Conservation (phyloP, 2,113 vertebrate genomes). For the Pollachius pollachius region DNA sequence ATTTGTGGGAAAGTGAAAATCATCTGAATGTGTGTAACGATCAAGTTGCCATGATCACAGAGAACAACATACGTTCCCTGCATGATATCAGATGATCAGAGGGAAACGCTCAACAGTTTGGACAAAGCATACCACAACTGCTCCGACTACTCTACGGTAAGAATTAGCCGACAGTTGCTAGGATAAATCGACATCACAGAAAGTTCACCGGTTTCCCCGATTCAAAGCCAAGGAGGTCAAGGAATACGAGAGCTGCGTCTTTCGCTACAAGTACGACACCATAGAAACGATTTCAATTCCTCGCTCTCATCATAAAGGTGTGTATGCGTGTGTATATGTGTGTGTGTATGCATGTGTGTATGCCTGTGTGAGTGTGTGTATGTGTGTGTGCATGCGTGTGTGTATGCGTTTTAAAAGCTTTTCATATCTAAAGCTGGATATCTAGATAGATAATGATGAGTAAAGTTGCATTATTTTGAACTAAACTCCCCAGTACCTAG, state of each 20-base stretch:
- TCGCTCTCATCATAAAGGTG: conserved; percentile 42
- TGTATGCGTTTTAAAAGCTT: no score
- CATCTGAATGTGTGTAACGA: not conserved
- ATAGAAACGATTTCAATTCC: conserved; percentile 7
- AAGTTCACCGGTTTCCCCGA: not conserved
- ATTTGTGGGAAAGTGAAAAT: not conserved
- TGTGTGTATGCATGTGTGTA: no score
- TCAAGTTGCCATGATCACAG: conserved; percentile 6
- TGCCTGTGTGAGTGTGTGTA: conserved; percentile 2
- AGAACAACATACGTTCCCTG: conserved; percentile 8
- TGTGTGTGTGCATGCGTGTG: no score
- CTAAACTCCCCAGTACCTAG: not conserved
- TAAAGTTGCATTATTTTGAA: conserved; percentile 14
- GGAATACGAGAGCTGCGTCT: not conserved
- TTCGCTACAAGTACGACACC: not conserved
- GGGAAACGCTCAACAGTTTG: not conserved
- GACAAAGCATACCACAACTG: not conserved
- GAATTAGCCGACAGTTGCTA: not conserved
- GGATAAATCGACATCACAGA: not conserved
- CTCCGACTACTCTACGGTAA: not conserved
- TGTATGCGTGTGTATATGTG: not conserved
- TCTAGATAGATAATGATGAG: no score
- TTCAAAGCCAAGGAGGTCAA: not conserved
- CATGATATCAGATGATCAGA: conserved; percentile 11
- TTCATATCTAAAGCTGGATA: no score